Evolutionary conservation across 2,113 vertebrate species (phyloP).

Genomic region (Myotis lucifugus): DNA sequence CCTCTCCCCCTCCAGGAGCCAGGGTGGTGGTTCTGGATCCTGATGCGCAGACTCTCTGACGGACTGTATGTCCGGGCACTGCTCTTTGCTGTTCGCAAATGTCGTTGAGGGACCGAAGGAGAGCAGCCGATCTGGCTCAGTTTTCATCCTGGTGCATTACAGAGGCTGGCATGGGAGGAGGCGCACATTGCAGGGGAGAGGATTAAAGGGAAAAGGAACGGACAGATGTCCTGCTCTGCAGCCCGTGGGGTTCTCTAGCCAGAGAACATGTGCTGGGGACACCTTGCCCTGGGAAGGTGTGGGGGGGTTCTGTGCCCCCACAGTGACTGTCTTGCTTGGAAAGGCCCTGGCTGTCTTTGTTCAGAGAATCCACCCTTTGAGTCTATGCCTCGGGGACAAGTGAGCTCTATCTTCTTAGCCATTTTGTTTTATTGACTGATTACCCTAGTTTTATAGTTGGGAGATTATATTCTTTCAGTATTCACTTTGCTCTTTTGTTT

Average conservation of each 20-base stretch:
- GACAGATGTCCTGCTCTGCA: neutral
- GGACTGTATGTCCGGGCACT: neutral
- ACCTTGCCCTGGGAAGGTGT: neutral
- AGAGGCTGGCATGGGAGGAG: neutral
- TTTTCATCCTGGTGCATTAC: neutral
- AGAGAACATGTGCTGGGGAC: neutral
- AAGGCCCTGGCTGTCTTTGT: neutral
- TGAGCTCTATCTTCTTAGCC: neutral
- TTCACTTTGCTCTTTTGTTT: conserved; percentile 36
- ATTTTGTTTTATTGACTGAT: conserved; percentile 29
- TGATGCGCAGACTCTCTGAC: neutral
- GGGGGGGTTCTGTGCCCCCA: neutral
- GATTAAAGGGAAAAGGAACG: neutral
- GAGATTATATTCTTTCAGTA: conserved; percentile 31
- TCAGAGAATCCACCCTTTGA: neutral
- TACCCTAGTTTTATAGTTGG: conserved; percentile 41
- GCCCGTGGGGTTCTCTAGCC: neutral
- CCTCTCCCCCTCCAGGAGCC: neutral
- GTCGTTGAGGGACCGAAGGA: neutral
- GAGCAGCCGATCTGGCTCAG: neutral
- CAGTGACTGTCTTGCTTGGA: neutral
- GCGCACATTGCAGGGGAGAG: neutral
- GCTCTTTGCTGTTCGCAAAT: neutral
- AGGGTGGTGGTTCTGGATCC: neutral
- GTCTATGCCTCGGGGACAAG: neutral